Evolutionary conservation across 2,113 vertebrate genomes (phyloP).

Genomic region (Trinectes maculatus): DNA sequence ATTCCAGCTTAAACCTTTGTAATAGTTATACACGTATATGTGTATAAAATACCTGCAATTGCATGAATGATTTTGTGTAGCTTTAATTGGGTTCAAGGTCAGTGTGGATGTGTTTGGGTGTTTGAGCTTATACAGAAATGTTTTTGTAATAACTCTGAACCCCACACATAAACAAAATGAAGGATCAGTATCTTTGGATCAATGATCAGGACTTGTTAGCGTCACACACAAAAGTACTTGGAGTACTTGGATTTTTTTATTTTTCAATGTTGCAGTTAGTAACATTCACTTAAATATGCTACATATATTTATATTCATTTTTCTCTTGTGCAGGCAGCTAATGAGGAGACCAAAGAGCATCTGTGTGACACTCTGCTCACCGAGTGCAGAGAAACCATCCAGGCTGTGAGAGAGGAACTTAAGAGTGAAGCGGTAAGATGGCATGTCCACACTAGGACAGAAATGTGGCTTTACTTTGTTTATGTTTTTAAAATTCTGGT

Average conservation of each 20-base stretch:
- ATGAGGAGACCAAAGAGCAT: constrained; percentile 95
- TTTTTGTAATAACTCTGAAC: too few relatives aligned
- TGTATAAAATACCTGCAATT: not conserved
- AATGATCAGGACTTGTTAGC: too few relatives aligned
- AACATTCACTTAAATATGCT: not conserved
- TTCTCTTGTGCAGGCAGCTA: constrained; percentile 84
- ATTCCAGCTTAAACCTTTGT: constrained; percentile 32
- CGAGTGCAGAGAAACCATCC: constrained; percentile 97
- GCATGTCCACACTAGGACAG: not conserved
- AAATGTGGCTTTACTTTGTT: not conserved
- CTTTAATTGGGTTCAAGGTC: too few relatives aligned
- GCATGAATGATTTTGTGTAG: not conserved
- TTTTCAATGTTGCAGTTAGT: not conserved
- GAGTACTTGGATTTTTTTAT: too few relatives aligned
- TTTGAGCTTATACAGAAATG: too few relatives aligned
- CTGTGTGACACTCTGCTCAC: constrained; percentile 95
- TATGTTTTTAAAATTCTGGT: not conserved
- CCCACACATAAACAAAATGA: too few relatives aligned
- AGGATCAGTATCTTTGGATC: too few relatives aligned
- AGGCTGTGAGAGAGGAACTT: constrained; percentile 94
- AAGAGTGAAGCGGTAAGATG: constrained; percentile 89
- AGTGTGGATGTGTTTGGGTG: too few relatives aligned
- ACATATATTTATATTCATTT: not conserved
- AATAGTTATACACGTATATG: not conserved
- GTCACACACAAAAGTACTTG: not conserved